Base-by-base conservation (phyloP, 2,797 vertebrate species). In the Oreonectes daqikongensis region DNA sequence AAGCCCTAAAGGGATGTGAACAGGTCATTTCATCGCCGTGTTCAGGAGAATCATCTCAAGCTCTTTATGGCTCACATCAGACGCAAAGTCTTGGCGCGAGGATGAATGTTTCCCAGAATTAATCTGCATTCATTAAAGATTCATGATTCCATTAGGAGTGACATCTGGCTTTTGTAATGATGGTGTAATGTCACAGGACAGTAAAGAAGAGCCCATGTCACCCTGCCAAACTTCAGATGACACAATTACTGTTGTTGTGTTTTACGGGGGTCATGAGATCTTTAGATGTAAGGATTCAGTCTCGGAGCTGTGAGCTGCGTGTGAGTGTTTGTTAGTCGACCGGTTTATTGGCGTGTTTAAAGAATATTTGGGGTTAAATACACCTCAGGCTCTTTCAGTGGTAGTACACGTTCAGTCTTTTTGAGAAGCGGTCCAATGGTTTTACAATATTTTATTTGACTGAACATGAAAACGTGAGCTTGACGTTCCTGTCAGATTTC, bases 141-240 rank as follows among this genome's bases (percentile, higher is more conserved):
- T 80, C 78, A 76, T 75, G 66, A 68, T 60, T 72, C 69, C 11
- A 72, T 86, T 86, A 79, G 68, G 66, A 66, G 44, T 79, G 84
- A 81, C 86, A 85, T 85, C 85, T 84, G 78, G 35, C 60, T 74
- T 78, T 73, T 75, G 75, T 73, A 81, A 84, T 84, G 75, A 42
- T 22, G 38, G 38, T 73, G 79, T 80, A 80, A 80, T 79, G 79
- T 72, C 50, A 40, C 63, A 64, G 50, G 46, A 83, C 53, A 42
- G 63, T 67, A 73, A 84, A 77, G 55, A 30, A 44, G 24, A 55
- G 69, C 79, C 80, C 17, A 17, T 18, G 11, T 74, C 22, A 69
- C 52, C 75, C 50, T 57, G 10, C 2, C 40, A 42, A 42, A 42
- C 64, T 69, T 53, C 72, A 55, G 57, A 75, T 72, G 80, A 78